Conservation (phyloP, 2,888 invertebrate species). For the Pteria penguin region DNA sequence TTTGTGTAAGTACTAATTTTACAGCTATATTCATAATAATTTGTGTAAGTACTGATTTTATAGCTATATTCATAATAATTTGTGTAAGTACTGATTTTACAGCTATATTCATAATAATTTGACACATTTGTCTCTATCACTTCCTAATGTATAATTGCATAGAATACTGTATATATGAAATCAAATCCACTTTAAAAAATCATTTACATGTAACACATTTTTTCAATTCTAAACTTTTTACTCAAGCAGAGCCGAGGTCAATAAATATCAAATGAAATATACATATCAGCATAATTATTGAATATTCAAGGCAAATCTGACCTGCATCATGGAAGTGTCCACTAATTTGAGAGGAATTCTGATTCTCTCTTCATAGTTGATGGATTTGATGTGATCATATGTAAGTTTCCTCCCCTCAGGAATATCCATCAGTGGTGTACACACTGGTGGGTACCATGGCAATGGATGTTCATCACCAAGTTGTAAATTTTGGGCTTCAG, state of each 20-base stretch:
- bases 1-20: too few species aligned
- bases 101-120: too few species aligned
- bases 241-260: too few species aligned
- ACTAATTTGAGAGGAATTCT: slow-evolving; percentile 73
- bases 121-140: too few species aligned
- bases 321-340: slow-evolving; percentile 74
- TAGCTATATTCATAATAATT: too few species aligned
- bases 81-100: too few species aligned
- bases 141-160: too few species aligned
- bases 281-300: background rate
- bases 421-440: slow-evolving; percentile 79
- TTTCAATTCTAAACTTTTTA: background rate
- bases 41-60: too few species aligned
- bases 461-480: slow-evolving; percentile 85
- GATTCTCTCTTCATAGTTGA: slow-evolving; percentile 71
- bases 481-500: slow-evolving; percentile 85
- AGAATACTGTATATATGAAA: too few species aligned
- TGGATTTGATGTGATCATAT: slow-evolving; percentile 75
- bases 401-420: slow-evolving; percentile 68
- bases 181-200: background rate
- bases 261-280: too few species aligned
- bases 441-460: slow-evolving; percentile 89
- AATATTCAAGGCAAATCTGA: too few species aligned
- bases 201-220: background rate
- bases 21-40: too few species aligned